Evolutionary conservation across 1,140 invertebrate genomes (phyloP).

Genomic region (Papilio glaucus): DNA sequence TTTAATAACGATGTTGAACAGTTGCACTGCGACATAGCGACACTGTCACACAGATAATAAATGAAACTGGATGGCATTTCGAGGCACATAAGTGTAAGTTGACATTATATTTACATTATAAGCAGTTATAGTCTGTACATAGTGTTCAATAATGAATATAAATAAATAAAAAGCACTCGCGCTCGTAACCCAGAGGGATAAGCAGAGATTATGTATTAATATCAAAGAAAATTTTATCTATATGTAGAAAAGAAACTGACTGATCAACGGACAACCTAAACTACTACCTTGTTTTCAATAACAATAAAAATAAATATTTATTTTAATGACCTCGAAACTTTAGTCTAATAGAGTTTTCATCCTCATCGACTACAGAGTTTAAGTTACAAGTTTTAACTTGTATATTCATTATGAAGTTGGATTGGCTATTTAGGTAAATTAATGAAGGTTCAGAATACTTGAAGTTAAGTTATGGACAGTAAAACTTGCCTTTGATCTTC

Average conservation of each 20-base stretch:
- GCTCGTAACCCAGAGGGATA: no score
- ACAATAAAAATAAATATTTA: no score
- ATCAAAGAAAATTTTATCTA: no score
- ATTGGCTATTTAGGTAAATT: background rate
- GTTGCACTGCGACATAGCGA: constrained; percentile 13
- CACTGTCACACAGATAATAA: constrained; percentile 3
- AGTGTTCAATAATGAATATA: no score
- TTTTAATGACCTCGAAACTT: no score
- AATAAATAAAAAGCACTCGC: no score
- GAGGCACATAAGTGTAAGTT: background rate
- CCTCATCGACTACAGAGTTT: background rate
- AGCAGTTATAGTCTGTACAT: background rate
- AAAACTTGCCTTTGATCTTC: background rate
- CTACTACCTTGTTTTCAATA: no score
- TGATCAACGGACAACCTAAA: no score
- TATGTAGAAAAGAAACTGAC: no score
- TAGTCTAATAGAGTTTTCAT: background rate
- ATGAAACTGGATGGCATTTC: background rate
- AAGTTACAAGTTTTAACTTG: background rate
- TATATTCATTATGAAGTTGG: constrained; percentile 1
- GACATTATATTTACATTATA: background rate
- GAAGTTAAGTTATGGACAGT: background rate
- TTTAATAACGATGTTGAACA: constrained; percentile 9
- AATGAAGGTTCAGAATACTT: background rate
- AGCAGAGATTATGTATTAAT: background rate